Conservation (phyloP, 2,797 vertebrate species). For the Etheostoma perlongum region DNA sequence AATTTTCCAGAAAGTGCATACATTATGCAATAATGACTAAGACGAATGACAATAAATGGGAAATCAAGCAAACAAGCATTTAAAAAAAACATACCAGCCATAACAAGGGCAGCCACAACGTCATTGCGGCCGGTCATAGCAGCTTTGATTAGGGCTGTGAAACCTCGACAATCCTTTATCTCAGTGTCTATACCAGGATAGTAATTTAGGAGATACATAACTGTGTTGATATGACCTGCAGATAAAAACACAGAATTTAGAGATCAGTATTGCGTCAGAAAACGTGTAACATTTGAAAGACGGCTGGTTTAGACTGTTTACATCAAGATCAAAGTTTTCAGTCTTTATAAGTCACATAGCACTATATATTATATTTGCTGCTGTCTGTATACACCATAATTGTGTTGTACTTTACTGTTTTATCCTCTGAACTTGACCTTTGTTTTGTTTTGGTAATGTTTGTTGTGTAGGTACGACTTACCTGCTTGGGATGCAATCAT, state of each 20-base stretch:
- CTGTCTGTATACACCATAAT: not conserved
- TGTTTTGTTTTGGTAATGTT: conserved; percentile 1
- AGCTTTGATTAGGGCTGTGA: conserved; percentile 92
- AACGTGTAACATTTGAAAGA: conserved; percentile 2
- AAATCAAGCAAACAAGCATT: not conserved
- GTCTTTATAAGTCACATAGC: not conserved
- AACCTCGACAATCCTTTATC: conserved; percentile 85
- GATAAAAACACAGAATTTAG: conserved; percentile 34
- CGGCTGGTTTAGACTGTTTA: not conserved
- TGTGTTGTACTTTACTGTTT: not conserved
- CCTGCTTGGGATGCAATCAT: conserved; percentile 94
- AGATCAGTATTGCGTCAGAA: not conserved
- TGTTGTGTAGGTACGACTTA: conserved; percentile 12
- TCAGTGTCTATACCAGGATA: conserved; percentile 86
- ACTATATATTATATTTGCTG: not conserved
- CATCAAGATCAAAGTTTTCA: not conserved
- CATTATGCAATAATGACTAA: not conserved
- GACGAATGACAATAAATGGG: not conserved
- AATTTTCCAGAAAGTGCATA: not conserved
- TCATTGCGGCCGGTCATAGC: conserved; percentile 86
- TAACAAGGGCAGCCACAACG: conserved; percentile 86
- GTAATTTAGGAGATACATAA: conserved; percentile 91
- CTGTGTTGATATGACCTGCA: conserved; percentile 86
- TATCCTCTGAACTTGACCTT: not conserved
- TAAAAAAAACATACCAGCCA: conserved; percentile 76